Evolutionary conservation across 2,797 vertebrate genomes (phyloP).

Genomic region (Falco biarmicus): DNA sequence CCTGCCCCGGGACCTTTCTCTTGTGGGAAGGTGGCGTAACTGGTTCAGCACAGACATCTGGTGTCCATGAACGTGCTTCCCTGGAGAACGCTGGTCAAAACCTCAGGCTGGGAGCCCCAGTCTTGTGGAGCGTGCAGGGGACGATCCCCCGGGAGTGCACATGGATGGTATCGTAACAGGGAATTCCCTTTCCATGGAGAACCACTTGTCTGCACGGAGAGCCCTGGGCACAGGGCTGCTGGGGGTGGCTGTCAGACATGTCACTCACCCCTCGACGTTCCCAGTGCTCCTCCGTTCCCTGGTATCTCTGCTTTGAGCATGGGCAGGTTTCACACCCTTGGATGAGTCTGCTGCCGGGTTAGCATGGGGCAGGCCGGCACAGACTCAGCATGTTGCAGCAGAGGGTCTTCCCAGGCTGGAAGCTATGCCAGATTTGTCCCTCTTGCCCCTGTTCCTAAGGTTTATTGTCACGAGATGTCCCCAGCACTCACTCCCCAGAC

Average conservation of each 20-base stretch:
- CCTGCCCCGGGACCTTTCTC: not conserved
- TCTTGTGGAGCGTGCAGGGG: not conserved
- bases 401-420: not conserved
- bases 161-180: not conserved
- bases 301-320: not conserved
- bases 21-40: not conserved
- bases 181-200: not conserved
- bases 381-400: not conserved
- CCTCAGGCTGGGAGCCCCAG: not conserved
- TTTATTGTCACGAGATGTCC: not conserved
- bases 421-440: not conserved
- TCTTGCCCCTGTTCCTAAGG: not conserved
- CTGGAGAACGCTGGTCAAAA: not conserved
- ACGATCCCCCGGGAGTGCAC: fast-evolving
- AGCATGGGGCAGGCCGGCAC: not conserved
- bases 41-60: not conserved
- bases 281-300: not conserved
- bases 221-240: not conserved
- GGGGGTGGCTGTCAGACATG: not conserved
- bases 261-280: not conserved
- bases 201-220: not conserved
- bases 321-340: not conserved
- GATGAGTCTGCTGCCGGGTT: not conserved
- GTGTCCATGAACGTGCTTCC: not conserved
- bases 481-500: not conserved